Evolutionary conservation across 2,888 invertebrate species (phyloP).

Genomic region (Orthosia gracilis): DNA sequence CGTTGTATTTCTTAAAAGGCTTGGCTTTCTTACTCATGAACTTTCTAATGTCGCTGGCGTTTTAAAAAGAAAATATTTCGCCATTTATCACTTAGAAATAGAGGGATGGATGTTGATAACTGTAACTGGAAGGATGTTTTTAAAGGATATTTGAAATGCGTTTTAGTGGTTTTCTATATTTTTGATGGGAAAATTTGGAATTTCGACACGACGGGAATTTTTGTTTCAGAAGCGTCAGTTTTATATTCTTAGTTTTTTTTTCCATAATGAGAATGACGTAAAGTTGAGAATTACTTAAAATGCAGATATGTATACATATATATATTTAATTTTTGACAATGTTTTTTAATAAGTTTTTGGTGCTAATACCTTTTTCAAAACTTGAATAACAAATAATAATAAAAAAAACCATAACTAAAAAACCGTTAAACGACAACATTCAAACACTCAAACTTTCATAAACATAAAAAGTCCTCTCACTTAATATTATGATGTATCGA

Average conservation of each 20-base stretch:
- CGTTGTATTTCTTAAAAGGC: conserved; percentile 47
- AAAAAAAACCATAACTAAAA: conserved; percentile 5
- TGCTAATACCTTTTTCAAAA: no score
- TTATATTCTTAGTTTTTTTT: not conserved
- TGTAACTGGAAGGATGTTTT: conserved; percentile 33
- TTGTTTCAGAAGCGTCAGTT: not conserved
- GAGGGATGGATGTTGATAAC: conserved; percentile 30
- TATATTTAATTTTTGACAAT: no score
- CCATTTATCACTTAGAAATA: conserved; percentile 33
- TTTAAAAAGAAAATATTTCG: conserved; percentile 46
- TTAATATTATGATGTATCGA: conserved; percentile 38
- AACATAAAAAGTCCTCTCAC: conserved; percentile 36
- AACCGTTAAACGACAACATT: conserved; percentile 16
- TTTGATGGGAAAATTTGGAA: conserved; percentile 5
- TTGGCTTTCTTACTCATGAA: conserved; percentile 49
- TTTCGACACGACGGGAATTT: not conserved
- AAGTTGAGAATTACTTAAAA: no score
- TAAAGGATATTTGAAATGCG: conserved; percentile 16
- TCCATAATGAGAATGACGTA: not conserved
- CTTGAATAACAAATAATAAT: not conserved
- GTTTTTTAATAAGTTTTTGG: no score
- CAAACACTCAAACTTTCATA: conserved; percentile 33
- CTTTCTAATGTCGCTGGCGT: conserved; percentile 58
- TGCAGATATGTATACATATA: no score
- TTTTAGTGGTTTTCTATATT: not conserved